Evolutionary conservation across 2,113 vertebrate species (phyloP).

Genomic region (Heterotis niloticus): DNA sequence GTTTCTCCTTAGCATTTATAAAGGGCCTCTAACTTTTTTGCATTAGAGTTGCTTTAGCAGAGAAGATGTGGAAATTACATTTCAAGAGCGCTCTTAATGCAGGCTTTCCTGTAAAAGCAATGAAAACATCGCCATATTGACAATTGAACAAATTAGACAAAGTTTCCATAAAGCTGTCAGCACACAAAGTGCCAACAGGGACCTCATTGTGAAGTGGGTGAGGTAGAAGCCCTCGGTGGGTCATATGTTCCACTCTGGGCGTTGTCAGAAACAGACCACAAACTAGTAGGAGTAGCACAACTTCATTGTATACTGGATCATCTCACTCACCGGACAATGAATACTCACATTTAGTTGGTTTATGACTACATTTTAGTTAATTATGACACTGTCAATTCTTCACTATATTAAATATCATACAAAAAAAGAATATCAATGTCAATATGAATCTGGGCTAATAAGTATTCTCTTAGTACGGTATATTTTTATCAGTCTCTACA

Average conservation of each 20-base stretch:
- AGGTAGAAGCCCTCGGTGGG: slow-evolving; percentile 20
- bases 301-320: slow-evolving; percentile 16
- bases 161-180: slow-evolving; percentile 10
- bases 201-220: slow-evolving; percentile 31
- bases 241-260: slow-evolving; percentile 42
- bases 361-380: background rate
- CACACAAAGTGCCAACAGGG: slow-evolving; percentile 28
- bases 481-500: no score
- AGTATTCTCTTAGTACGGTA: background rate
- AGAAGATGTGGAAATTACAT: background rate
- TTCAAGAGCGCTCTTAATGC: background rate
- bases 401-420: no score
- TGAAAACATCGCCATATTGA: background rate
- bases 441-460: slow-evolving; percentile 16
- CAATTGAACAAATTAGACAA: slow-evolving; percentile 29
- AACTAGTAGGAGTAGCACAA: background rate
- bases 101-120: background rate
- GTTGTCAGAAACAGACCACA: background rate
- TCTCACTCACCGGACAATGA: background rate
- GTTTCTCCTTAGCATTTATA: no score
- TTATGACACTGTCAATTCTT: background rate
- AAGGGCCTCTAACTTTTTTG: no score
- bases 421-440: background rate
- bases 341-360: slow-evolving; percentile 1
- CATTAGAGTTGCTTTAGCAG: no score